Base-by-base conservation (phyloP, 2,888 invertebrate species). In the Frankliniella intonsa region DNA sequence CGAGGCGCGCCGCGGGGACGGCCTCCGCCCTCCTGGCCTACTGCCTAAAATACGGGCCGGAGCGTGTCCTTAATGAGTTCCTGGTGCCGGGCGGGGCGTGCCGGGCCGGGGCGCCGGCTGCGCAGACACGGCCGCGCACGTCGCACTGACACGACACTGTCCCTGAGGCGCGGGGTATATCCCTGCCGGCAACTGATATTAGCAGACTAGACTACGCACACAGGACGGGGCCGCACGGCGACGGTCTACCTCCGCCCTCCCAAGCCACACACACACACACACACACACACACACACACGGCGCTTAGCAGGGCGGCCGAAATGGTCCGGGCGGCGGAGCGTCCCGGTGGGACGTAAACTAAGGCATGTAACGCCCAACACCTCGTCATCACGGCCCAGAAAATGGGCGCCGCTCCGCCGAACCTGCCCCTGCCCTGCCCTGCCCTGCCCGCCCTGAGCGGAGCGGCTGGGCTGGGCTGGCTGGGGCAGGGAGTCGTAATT, bases 21-120 rank as follows among this genome's bases (percentile, higher is more conserved):
- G 38, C 38, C 38, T 2, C 38, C 38, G 2, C 38, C 38, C 62
- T 62, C 19, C 62, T 62, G 62, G 62, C 62, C 62, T 62, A 62
- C 62, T 62, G 62, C 62, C 62, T 62, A 62, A 62, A n/a, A 62
- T 62, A 62, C 8, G 38, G 38, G 62, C 0, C 62, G 62, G 22
- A 22, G 22, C 11, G 69, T 76, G 69, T 76, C 69, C 69, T 76
- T 76, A 76, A 76, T 76, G 69, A 25, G 69, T 76, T 22, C 25
- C 38, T 38, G 38, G 38, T 38, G 38, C 38, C 38, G 38, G 38
- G 3, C 2, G 38, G 2, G 38, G 38, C 38, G 38, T 2, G 3
- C 38, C 38, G 38, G 38, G 38, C 38, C 38, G 38, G 38, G 69
- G 69, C 69, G 69, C 69, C 69, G 69, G 69, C 69, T 76, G 69